Base-by-base conservation (phyloP, 2,888 invertebrate genomes). In the Beris morrisii region DNA sequence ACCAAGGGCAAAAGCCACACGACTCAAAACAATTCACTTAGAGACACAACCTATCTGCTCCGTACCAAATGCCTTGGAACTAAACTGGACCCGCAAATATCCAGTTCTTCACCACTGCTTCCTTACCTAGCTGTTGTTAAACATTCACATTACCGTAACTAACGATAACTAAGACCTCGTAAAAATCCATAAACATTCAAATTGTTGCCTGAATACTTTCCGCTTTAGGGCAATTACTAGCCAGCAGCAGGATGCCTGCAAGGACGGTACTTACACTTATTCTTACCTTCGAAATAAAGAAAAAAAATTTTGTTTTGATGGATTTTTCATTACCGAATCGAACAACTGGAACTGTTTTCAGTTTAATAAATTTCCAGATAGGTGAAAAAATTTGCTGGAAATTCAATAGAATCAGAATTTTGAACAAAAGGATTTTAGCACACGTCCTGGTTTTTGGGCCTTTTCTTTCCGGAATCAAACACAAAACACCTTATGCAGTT, bases 181-280 rank as follows among this genome's bases (percentile, higher is more conserved):
- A 61, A 59, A 59, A 59, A 61, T 44, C 43, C 61, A 61, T 61
- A 52, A 61, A 61, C 61, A 61, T 50, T 31, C 61, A 61, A 61
- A 61, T 61, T 61, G 61, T 61, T 61, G n/a, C 13, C 15, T 61
- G 61, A 61, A 61, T 61, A 52, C 43, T 22, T 38, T 30, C 43
- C 30, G 52, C 52, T 61, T 61, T 61, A 9, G 15, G 13, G 50
- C 52, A 50, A 61, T 61, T 52, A 61, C 61, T 38, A 52, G 31
- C 31, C 61, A 61, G 52, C 61, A 61, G 61, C 61, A 61, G 61
- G 61, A 61, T 52, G 43, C 50, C 61, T 3, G 61, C 61, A 61
- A 61, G 61, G 61, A 61, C 61, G 38, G 9, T 9, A 38, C 38
- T 38, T 38, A 38, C 9, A 5, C 38, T 22, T 22, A 22, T 22